Percentiles rank a stretch among this genome's conserved stretches.
Evolutionary conservation across 2,113 vertebrate species (phyloP).

Genomic region (Danio rerio): GRCz12tu NC_133190.1:44550001-44550500

Average conservation of each 20-base stretch:
- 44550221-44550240: not conserved
- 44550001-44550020: not conserved
- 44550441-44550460: too few relatives aligned
- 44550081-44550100: constrained; percentile 41
- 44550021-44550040: too few relatives aligned
- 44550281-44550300: not conserved
- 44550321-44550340: not conserved
- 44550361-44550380: too few relatives aligned
- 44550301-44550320: not conserved
- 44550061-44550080: not conserved
- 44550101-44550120: constrained; percentile 44
- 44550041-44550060: not conserved
- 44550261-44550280: not conserved
- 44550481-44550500: too few relatives aligned
- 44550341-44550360: too few relatives aligned
- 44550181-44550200: not conserved
- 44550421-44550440: too few relatives aligned
- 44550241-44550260: not conserved
- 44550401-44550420: too few relatives aligned
- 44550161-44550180: not conserved
- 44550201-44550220: not conserved
- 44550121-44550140: constrained; percentile 35
- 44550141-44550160: not conserved
- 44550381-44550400: too few relatives aligned
- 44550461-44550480: too few relatives aligned